phyloP scores from a whole-genome alignment of 2,113 vertebrate genomes.

The Equus quagga region DNA sequence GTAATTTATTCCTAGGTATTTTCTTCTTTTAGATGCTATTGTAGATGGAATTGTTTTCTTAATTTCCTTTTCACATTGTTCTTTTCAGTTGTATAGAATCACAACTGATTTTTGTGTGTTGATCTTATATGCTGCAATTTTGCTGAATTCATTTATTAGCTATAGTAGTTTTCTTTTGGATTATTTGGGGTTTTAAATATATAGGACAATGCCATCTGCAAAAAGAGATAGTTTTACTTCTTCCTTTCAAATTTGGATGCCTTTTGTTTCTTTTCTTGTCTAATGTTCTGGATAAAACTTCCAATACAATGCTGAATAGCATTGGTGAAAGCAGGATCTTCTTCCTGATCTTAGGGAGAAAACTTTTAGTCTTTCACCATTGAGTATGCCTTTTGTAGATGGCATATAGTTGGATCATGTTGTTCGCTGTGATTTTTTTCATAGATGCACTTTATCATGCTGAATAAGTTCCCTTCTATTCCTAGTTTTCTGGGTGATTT shows the following conservation, averaged over 20 bases:
- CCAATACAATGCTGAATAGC: background rate
- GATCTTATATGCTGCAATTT: background rate
- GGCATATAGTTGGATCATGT: background rate
- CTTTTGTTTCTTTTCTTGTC: background rate
- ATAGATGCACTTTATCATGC: background rate
- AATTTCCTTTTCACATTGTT: background rate
- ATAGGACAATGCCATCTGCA: background rate
- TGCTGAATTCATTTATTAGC: background rate
- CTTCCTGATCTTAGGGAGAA: background rate
- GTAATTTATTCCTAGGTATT: background rate
- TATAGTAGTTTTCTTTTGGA: background rate
- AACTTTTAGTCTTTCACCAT: background rate
- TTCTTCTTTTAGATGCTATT: slow-evolving; percentile 12
- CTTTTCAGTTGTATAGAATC: background rate
- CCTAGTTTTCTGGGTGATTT: background rate
- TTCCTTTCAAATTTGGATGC: background rate
- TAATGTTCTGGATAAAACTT: background rate
- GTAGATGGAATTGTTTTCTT: background rate
- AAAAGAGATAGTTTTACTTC: background rate
- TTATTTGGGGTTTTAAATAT: background rate
- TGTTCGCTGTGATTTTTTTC: background rate
- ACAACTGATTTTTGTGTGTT: background rate
- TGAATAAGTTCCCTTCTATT: background rate
- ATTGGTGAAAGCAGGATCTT: background rate
- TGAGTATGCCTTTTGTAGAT: background rate